Base-by-base conservation (phyloP, 2,797 vertebrate genomes). In the Mycteria americana region DNA sequence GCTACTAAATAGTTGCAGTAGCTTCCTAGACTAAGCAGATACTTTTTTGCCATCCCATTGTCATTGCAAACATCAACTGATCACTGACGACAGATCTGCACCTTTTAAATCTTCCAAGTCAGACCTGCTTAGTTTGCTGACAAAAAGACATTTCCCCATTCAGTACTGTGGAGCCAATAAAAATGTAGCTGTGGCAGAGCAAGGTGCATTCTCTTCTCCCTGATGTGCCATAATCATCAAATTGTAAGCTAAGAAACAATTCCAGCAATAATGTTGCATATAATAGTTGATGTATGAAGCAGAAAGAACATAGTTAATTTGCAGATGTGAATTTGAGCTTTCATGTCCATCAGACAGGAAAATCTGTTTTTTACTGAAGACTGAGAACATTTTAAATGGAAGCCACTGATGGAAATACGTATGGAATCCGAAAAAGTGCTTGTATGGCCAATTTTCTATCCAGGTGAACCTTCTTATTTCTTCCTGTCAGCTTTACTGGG, bases 231-330 rank as follows among this genome's bases (percentile, higher is more conserved):
- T 96, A 93, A 95, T 90, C 76, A 84, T 96, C 48, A 93, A 93
- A 89, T 64, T 95, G 81, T 87, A 92, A 94, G 92, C 88, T 89
- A 88, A 93, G 84, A 79, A 87, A 93, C 79, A 92, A 85, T 93
- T 89, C 85, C 88, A 96, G 93, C 91, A 97, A 96, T 93, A 97
- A 92, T 6, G 23, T 93, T 85, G 70, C 88, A 84, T 43, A 62
- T 94, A 94, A 95, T 78, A 89, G 77, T 91, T 95, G 95, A 93
- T 77, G 85, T 96, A 93, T 93, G 97, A 96, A 95, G 92, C 83
- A 77, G 79, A 96, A 96, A 97, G 89, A 97, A 95, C 91, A 91
- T 18, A 85, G 82, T 91, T 97, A 97, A 97, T 95, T 95, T 96
- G 77, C 74, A 90, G 91, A 92, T 87, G 48, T 94, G 92, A 96